Percentiles rank a stretch among this genome's conserved stretches.
Evolutionary conservation across 2,113 vertebrate genomes (phyloP).

Genomic region (Jacana jacana): DNA sequence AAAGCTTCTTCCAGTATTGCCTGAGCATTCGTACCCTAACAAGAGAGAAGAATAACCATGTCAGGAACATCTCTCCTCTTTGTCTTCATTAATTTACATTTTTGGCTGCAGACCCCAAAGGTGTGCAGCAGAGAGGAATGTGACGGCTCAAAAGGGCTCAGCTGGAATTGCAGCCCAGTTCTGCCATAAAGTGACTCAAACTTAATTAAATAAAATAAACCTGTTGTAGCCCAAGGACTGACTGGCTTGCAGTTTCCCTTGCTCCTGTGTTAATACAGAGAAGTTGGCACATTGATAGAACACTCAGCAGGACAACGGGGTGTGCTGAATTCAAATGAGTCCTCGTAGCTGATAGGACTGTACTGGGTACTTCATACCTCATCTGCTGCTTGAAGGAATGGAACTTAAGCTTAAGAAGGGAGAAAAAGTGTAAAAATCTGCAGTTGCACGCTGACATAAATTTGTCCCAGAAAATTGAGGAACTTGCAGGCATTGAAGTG

Average conservation of each 20-base stretch:
- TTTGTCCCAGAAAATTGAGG: not conserved
- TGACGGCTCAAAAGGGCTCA: constrained; percentile 43
- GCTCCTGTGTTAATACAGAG: constrained; percentile 25
- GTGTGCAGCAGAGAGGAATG: constrained; percentile 20
- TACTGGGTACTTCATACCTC: not conserved
- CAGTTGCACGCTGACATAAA: not conserved
- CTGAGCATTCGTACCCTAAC: not conserved
- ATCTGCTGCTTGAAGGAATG: not conserved
- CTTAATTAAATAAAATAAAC: constrained; percentile 60
- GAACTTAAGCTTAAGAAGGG: not conserved
- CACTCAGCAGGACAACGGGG: constrained; percentile 48
- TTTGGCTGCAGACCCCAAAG: constrained; percentile 29
- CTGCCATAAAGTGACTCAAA: constrained; percentile 48
- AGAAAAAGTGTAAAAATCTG: not conserved
- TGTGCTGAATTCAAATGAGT: constrained; percentile 53
- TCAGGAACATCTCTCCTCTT: constrained; percentile 27
- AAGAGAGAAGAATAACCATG: not conserved
- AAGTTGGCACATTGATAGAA: constrained; percentile 56
- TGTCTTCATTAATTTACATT: constrained; percentile 60
- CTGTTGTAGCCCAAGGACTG: constrained; percentile 35
- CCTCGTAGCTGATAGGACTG: not conserved
- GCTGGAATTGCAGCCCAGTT: constrained; percentile 43
- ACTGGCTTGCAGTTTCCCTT: constrained; percentile 43
- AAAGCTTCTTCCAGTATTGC: not conserved
- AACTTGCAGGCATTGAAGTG: not conserved